phyloP scores from a whole-genome alignment of 1,140 invertebrate genomes.

The Calephelis virginiensis region DNA sequence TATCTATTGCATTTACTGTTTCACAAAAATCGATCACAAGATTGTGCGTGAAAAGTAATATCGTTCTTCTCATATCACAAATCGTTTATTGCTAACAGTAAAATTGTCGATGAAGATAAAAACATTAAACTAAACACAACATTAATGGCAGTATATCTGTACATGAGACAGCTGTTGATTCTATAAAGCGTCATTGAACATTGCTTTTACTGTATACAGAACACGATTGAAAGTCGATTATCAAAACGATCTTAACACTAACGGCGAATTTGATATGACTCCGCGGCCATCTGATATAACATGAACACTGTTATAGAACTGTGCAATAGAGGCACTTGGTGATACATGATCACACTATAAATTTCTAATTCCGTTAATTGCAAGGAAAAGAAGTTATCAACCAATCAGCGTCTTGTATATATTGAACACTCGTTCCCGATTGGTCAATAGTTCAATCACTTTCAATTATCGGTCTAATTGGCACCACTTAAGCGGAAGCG shows the following conservation, averaged over 20 bases:
- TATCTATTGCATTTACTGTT: constrained; percentile 17
- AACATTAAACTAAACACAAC: constrained; percentile 47
- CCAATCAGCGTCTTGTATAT: neutral
- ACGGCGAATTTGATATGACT: constrained; percentile 60
- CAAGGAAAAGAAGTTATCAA: neutral
- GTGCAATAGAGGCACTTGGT: constrained; percentile 60
- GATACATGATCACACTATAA: constrained; percentile 31
- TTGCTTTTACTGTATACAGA: constrained; percentile 21
- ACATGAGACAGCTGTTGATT: constrained; percentile 57
- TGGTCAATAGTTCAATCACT: constrained; percentile 2
- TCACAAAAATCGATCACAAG: constrained; percentile 39
- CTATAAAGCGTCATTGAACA: constrained; percentile 38
- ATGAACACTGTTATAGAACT: constrained; percentile 56
- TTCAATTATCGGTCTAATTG: constrained; percentile 27
- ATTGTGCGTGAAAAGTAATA: constrained; percentile 56
- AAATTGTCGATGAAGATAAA: constrained; percentile 35
- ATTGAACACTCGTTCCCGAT: neutral
- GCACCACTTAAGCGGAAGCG: constrained; percentile 48
- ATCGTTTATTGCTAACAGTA: constrained; percentile 67
- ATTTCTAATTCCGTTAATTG: constrained; percentile 5
- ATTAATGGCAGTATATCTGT: constrained; percentile 58
- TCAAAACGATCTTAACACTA: constrained; percentile 36
- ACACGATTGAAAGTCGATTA: constrained; percentile 32
- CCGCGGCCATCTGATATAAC: constrained; percentile 52
- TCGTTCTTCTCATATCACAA: constrained; percentile 61